These are phyloP conservation scores for Chymomyza caudatula DNA, from an alignment of 2,888 invertebrate species.

Conservation along the genomic window DNA sequence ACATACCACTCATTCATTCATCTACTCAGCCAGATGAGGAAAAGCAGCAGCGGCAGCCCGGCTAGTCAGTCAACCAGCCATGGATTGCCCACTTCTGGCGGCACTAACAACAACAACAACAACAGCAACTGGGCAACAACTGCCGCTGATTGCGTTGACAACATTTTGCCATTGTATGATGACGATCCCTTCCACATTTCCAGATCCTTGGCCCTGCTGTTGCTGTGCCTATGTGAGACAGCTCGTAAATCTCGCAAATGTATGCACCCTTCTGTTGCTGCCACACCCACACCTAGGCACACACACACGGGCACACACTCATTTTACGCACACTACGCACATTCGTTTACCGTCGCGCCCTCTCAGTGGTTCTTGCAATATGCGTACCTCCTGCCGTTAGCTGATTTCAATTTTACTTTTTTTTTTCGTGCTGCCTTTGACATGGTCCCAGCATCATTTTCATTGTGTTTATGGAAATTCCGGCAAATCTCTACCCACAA, in stretches of 20 bases:
- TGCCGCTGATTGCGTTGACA: conserved; percentile 70
- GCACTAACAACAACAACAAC: conserved; percentile 42
- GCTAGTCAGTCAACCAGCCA: conserved; percentile 5
- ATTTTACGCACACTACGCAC: conserved; percentile 13
- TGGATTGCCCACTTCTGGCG: conserved; percentile 47
- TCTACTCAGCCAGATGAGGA: conserved; percentile 19
- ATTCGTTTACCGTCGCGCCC: conserved; percentile 24
- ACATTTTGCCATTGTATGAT: conserved; percentile 62
- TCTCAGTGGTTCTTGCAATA: conserved; percentile 21
- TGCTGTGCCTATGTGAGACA: conserved; percentile 36
- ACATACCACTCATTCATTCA: conserved; percentile 49
- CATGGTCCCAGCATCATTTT: conserved; percentile 50
- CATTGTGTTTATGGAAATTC: conserved; percentile 68
- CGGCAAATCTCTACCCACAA: conserved; percentile 14
- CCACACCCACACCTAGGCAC: conserved; percentile 23
- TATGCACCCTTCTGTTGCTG: conserved; percentile 60
- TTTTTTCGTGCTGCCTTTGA: background rate
- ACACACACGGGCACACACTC: background rate
- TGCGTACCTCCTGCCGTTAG: background rate
- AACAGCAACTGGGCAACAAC: conserved; percentile 27
- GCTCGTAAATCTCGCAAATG: conserved; percentile 71
- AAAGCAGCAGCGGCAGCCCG: background rate
- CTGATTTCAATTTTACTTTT: background rate
- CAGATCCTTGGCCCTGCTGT: background rate
- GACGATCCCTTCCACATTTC: conserved; percentile 6